Evolutionary conservation across 2,797 vertebrate species (phyloP).

Genomic region (Myoxocephalus aenaeus): DNA sequence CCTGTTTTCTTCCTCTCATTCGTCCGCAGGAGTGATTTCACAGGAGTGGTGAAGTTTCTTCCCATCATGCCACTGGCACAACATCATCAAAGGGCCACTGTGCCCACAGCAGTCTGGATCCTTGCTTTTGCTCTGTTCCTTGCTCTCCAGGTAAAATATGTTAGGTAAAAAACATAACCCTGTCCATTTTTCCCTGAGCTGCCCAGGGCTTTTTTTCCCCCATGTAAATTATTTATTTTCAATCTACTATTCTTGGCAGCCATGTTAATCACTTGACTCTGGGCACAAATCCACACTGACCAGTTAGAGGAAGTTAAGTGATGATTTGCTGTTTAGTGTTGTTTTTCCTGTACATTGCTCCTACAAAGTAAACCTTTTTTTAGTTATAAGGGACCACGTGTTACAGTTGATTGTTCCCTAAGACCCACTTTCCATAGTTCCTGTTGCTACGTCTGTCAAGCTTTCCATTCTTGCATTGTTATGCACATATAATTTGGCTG

Average conservation of each 20-base stretch:
- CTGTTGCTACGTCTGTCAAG: background rate
- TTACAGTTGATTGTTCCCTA: background rate
- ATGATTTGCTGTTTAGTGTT: background rate
- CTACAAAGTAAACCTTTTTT: background rate
- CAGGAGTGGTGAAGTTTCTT: constrained; percentile 48
- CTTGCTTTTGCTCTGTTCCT: constrained; percentile 73
- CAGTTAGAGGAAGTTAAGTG: constrained; percentile 7
- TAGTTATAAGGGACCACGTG: background rate
- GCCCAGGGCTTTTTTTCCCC: constrained; percentile 4
- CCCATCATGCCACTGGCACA: constrained; percentile 65
- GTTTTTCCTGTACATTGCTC: background rate
- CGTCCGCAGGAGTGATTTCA: constrained; percentile 55
- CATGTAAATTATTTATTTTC: constrained; percentile 4
- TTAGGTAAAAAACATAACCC: constrained; percentile 4
- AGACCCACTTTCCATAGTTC: fast-evolving
- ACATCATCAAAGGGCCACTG: constrained; percentile 57
- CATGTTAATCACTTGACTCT: constrained; percentile 40
- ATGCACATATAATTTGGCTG: background rate
- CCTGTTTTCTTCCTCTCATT: constrained; percentile 9
- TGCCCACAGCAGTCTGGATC: constrained; percentile 62
- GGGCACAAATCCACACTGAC: constrained; percentile 33
- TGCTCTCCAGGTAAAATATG: constrained; percentile 71
- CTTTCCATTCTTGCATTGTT: background rate
- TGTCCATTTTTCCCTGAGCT: constrained; percentile 1
- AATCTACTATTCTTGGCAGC: constrained; percentile 55